Evolutionary conservation across 2,797 vertebrate species (phyloP).

Genomic region (Arrhamphus sclerolepis): DNA sequence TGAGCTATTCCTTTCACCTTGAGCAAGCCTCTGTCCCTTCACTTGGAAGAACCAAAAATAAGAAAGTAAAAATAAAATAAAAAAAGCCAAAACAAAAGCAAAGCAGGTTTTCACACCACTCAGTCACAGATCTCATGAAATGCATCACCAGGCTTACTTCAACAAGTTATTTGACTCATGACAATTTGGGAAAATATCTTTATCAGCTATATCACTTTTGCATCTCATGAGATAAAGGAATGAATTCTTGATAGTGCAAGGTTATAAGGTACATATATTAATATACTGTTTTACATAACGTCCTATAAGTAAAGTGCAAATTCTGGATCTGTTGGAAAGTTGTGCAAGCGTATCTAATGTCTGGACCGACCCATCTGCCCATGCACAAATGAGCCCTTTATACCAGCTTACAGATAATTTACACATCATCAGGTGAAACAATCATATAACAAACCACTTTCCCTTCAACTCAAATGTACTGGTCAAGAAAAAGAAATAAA

Average conservation of each 20-base stretch:
- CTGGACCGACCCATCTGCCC: slow-evolving; percentile 64
- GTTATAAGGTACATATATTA: slow-evolving; percentile 82
- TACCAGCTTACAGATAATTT: slow-evolving; percentile 54
- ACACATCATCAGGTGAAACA: slow-evolving; percentile 44
- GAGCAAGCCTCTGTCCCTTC: slow-evolving; percentile 65
- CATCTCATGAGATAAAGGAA: slow-evolving; percentile 65
- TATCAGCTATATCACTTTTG: slow-evolving; percentile 53
- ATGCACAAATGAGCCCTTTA: slow-evolving; percentile 79
- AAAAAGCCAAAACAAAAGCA: slow-evolving; percentile 29
- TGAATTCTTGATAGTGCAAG: slow-evolving; percentile 79
- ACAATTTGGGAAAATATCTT: slow-evolving; percentile 52
- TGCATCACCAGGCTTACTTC: slow-evolving; percentile 61
- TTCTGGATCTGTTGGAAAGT: slow-evolving; percentile 77
- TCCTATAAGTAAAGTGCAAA: slow-evolving; percentile 84
- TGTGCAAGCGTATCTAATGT: slow-evolving; percentile 76
- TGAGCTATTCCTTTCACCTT: slow-evolving; percentile 19
- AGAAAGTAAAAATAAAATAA: slow-evolving; percentile 23
- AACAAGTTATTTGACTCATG: slow-evolving; percentile 47
- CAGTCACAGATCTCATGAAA: slow-evolving; percentile 61
- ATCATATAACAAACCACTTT: slow-evolving; percentile 28
- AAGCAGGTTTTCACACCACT: slow-evolving; percentile 32
- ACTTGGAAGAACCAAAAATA: slow-evolving; percentile 21
- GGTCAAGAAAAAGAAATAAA: slow-evolving; percentile 10
- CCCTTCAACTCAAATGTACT: slow-evolving; percentile 28
- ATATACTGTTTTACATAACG: slow-evolving; percentile 79